These are phyloP conservation scores for Melanotus villosus DNA, from an alignment of 2,888 invertebrate species.

Conservation along the genomic window DNA sequence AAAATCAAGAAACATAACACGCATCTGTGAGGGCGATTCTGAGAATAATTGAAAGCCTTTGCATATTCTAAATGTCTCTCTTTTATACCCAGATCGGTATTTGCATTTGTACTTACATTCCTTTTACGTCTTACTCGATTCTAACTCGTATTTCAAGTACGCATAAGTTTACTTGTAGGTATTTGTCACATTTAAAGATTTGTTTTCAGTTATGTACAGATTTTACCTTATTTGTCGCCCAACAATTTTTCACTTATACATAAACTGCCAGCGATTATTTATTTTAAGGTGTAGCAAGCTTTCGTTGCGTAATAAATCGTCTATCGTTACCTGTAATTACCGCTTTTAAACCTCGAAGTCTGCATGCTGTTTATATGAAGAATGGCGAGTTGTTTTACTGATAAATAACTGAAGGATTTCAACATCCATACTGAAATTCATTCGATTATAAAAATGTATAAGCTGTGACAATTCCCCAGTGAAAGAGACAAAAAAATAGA, in stretches of 20 bases:
- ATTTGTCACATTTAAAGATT: conserved; percentile 25
- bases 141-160: conserved; percentile 21
- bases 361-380: neutral
- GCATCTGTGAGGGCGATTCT: conserved; percentile 40
- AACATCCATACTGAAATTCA: too few species aligned
- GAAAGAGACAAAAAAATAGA: too few species aligned
- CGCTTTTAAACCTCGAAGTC: conserved; percentile 1
- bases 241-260: neutral
- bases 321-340: neutral
- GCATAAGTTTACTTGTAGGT: conserved; percentile 10
- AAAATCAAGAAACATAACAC: conserved; percentile 45
- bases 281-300: neutral
- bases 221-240: conserved; percentile 1
- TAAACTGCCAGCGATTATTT: conserved; percentile 5
- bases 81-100: conserved; percentile 38
- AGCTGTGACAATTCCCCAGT: too few species aligned
- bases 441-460: too few species aligned
- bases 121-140: conserved; percentile 34
- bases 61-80: conserved; percentile 46
- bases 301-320: neutral
- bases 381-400: neutral
- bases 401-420: too few species aligned
- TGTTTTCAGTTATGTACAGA: neutral
- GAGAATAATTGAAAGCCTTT: conserved; percentile 45
- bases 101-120: conserved; percentile 38